Percentiles rank a stretch among this genome's conserved stretches.
Evolutionary conservation across 2,888 invertebrate genomes (phyloP).

Genomic region (Prostheceraeus crozeri): DNA sequence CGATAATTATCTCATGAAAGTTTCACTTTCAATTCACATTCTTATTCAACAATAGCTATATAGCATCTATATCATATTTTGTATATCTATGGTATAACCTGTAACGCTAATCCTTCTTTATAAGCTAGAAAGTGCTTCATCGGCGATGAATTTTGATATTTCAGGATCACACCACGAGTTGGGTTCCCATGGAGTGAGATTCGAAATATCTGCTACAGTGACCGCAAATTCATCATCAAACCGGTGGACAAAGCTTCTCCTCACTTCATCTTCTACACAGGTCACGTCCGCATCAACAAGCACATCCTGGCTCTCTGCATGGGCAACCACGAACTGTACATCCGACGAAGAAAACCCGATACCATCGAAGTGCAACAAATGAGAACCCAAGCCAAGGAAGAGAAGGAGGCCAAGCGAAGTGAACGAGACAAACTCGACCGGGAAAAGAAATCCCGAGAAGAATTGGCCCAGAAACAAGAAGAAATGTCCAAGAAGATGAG

Average conservation of each 20-base stretch:
- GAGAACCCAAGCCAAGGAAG: conserved; percentile 96
- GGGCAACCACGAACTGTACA: conserved; percentile 99
- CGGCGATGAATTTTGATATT: too few species aligned
- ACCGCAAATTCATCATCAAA: conserved; percentile 36
- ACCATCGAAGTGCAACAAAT: conserved; percentile 99
- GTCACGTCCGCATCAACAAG: conserved; percentile 94
- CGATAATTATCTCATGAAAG: too few species aligned
- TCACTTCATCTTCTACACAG: conserved; percentile 97
- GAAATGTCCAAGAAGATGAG: too few species aligned
- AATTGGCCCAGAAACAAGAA: too few species aligned
- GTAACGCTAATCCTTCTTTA: background rate
- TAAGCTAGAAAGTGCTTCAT: too few species aligned
- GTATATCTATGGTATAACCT: background rate
- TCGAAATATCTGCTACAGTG: conserved; percentile 36
- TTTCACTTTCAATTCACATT: too few species aligned
- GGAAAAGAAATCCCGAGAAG: too few species aligned
- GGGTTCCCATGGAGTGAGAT: conserved; percentile 37
- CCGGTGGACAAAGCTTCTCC: conserved; percentile 35
- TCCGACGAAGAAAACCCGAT: conserved; percentile 95
- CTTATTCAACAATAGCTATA: too few species aligned
- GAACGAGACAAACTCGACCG: too few species aligned
- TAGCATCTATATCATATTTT: too few species aligned
- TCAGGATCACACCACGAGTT: conserved; percentile 31
- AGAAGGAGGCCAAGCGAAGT: conserved; percentile 85
- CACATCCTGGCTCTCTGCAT: conserved; percentile 94